A percentile compares a stretch with the other conserved stretches of the same genome.
phyloP scores from a whole-genome alignment of 2,888 invertebrate genomes.

The Sarcophaga rosellei region DNA sequence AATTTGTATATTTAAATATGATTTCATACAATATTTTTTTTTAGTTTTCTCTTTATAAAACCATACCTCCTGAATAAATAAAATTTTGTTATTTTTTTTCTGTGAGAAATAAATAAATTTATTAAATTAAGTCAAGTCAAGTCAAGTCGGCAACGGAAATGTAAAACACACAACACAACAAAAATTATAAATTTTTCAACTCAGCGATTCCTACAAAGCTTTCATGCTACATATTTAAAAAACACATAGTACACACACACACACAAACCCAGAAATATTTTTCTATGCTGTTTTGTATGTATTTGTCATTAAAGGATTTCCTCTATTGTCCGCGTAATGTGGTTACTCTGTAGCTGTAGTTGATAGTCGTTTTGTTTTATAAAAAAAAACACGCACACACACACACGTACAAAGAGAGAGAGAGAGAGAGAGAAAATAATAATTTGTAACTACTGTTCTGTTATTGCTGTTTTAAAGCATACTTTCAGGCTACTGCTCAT shows the following conservation, averaged over 20 bases:
- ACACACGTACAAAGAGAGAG: too few species aligned
- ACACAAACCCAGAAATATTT: neutral
- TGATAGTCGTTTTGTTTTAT: neutral
- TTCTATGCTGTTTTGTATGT: slow-evolving; percentile 13
- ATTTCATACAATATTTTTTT: neutral
- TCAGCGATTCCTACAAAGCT: neutral
- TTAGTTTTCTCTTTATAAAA: neutral
- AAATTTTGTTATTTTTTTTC: neutral
- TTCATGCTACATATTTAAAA: neutral
- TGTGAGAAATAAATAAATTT: slow-evolving; percentile 9
- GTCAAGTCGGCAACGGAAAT: slow-evolving; percentile 43
- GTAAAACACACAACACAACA: slow-evolving; percentile 30
- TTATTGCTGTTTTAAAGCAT: neutral
- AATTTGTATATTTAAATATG: too few species aligned
- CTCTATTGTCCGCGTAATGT: slow-evolving; percentile 47
- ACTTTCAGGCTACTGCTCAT: neutral
- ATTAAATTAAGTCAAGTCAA: slow-evolving; percentile 30
- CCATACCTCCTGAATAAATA: neutral
- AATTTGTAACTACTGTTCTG: neutral
- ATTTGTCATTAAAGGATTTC: slow-evolving; percentile 55
- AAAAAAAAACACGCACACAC: too few species aligned
- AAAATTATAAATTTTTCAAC: neutral
- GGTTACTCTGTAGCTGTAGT: neutral
- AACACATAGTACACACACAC: too few species aligned
- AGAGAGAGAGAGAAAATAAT: neutral